Evolutionary conservation across 2,797 vertebrate species (phyloP).

Genomic region (Characodon lateralis): DNA sequence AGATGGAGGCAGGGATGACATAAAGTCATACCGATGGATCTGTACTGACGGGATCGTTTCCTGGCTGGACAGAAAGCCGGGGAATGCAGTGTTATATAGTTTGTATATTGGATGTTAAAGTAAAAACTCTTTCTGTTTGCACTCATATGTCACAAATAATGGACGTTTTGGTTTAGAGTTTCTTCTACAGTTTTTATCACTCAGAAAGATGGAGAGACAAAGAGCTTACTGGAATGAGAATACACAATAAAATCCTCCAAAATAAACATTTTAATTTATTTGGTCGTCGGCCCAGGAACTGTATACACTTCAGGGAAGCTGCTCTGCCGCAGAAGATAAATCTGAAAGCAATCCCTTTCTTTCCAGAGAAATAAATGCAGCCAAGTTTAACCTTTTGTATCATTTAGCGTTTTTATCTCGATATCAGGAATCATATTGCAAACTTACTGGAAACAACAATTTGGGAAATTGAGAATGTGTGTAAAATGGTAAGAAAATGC

Average conservation of each 20-base stretch:
- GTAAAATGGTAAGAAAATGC: no score
- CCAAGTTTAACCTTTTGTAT: neutral
- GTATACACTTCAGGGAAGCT: neutral
- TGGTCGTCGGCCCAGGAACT: neutral
- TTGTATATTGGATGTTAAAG: neutral
- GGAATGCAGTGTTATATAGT: neutral
- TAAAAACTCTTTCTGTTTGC: neutral
- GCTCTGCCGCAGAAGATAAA: neutral
- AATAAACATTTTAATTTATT: neutral
- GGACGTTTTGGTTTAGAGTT: neutral
- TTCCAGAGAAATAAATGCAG: neutral
- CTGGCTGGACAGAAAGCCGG: neutral
- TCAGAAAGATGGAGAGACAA: neutral
- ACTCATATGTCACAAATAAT: neutral
- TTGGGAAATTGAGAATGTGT: neutral
- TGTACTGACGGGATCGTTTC: neutral
- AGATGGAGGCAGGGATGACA: neutral
- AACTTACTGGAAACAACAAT: neutral
- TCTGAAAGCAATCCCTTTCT: neutral
- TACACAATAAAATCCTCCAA: neutral
- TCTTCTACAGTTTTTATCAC: neutral
- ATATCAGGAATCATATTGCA: neutral
- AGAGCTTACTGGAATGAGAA: neutral
- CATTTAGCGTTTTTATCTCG: neutral
- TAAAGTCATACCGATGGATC: neutral